Base-by-base conservation (phyloP, 2,113 vertebrate species). In the Sminthopsis crassicaudata region DNA sequence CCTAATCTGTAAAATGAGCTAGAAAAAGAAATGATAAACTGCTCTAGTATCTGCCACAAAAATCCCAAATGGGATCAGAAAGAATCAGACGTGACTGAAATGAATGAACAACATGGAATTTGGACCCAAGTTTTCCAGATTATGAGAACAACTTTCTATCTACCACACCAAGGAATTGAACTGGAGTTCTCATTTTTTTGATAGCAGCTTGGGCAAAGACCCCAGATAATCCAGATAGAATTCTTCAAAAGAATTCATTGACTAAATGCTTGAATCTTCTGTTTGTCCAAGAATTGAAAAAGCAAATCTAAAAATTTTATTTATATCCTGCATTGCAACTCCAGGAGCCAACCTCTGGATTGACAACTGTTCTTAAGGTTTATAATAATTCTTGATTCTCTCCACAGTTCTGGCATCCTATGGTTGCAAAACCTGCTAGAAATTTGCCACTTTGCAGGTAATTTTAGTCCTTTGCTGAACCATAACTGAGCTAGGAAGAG, bases 401-500 rank as follows among this genome's bases (percentile, higher is more conserved):
- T 46, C 92, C 8, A 46, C 30, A 22, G 0, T 76, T 91, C 42
- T 8, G 42, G 42, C 92, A 42, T 26, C 25, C 16, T 26, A 16
- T 6, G 10, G 46, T 53, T 0, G 2, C 23, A 0, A 3, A 51
- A 16, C 2, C 30, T 84, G 46, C 19, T 0, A 52, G 91, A 42
- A 5, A 3, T 54, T 48, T 57, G 89, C 60, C 91, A 36, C 36
- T 91, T 51, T 46, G 16, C 0, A 12, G 42, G 84, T 67, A 57
- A 51, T 92, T 22, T n/a, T 53, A 93, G 42, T 10, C 57, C 46
- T 92, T 1, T 2, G 23, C 30, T 2, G 46, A 46, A 27, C 30
- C 9, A 51, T 8, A 90, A 89, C 55, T 8, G 8, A 24, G 12
- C 67, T 1, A 0, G 26, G 46, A 53, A n/a, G 55, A 92, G 27